These are phyloP conservation scores for Phoebastria nigripes DNA, from an alignment of 2,797 vertebrate species.

Conservation along the genomic window DNA sequence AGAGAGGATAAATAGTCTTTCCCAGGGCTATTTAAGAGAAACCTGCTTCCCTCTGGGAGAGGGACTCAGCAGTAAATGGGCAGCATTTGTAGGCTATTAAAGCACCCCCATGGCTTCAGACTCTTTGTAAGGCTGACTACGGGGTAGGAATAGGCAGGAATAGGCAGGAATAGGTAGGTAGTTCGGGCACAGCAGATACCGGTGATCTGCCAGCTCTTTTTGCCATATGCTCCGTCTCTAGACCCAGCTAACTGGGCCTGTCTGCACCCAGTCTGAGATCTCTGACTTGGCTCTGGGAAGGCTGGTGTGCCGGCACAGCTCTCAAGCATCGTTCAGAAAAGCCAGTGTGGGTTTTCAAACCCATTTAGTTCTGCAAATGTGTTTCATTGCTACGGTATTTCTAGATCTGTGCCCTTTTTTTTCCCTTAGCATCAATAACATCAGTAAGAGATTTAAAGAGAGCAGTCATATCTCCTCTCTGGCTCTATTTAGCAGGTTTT, in stretches of 20 bases:
- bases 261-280: not conserved
- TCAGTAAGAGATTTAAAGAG: not conserved
- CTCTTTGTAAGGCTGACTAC: not conserved
- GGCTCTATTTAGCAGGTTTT: not conserved
- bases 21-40: not conserved
- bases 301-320: not conserved
- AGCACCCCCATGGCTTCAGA: not conserved
- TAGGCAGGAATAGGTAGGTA: not conserved
- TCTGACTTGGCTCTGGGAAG: not conserved
- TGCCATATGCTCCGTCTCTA: not conserved
- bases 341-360: not conserved
- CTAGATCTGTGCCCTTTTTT: not conserved
- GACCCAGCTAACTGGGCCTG: not conserved
- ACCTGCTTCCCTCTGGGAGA: not conserved
- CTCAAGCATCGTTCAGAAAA: not conserved
- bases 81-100: not conserved
- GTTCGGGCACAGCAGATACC: fast-evolving
- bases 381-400: not conserved
- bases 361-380: not conserved
- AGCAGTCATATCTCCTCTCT: not conserved
- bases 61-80: not conserved
- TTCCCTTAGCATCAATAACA: not conserved
- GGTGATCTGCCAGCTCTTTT: not conserved
- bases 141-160: not conserved
- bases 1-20: not conserved